phyloP scores from a whole-genome alignment of 2,797 vertebrate species.

The Aselliscus stoliczkanus region DNA sequence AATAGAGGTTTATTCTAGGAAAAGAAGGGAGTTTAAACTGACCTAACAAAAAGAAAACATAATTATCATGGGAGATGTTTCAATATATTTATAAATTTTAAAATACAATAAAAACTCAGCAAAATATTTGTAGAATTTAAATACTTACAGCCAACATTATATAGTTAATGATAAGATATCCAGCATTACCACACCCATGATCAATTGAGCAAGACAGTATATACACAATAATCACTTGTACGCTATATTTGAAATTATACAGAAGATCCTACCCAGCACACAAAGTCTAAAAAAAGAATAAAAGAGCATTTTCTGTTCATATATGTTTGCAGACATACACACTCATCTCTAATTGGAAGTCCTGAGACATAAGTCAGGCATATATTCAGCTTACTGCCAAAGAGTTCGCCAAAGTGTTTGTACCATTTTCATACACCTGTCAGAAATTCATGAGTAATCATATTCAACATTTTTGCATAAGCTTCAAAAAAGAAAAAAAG shows the following conservation, averaged over 20 bases:
- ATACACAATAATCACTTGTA: not conserved
- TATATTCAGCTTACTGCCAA: not conserved
- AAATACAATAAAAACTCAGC: not conserved
- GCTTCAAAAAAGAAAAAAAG: no score
- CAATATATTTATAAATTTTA: not conserved
- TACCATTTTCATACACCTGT: no score
- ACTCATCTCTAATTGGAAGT: not conserved
- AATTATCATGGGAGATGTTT: not conserved
- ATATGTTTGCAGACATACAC: not conserved
- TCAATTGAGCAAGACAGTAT: not conserved
- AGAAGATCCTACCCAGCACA: not conserved
- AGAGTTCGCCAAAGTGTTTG: no score
- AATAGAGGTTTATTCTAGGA: not conserved
- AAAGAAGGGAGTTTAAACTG: not conserved
- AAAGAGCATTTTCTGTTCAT: not conserved
- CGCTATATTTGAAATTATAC: not conserved
- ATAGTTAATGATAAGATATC: not conserved
- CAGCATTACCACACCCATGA: not conserved
- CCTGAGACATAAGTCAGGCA: not conserved
- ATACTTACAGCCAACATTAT: not conserved
- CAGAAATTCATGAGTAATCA: no score
- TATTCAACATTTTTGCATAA: no score
- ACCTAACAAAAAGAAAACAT: not conserved
- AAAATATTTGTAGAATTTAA: not conserved
- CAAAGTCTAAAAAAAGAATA: not conserved